These are phyloP conservation scores for Ophion ellenae DNA, from an alignment of 2,888 invertebrate species.

Conservation along the genomic window DNA sequence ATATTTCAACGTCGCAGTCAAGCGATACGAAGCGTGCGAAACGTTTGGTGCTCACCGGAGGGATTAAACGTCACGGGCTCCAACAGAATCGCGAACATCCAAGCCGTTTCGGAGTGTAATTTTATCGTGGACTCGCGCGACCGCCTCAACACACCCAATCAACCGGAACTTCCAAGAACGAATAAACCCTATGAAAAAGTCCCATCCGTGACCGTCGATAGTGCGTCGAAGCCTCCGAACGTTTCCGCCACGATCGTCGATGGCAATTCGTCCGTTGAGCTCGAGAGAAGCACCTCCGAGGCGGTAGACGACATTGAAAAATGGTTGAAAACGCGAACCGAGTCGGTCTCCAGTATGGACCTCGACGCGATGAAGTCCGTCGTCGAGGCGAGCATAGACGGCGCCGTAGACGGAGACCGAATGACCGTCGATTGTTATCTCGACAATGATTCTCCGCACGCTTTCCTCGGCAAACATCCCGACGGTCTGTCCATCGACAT, in stretches of 20 bases:
- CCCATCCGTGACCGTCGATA: conserved; percentile 30
- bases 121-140: conserved; percentile 17
- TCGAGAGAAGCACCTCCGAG: conserved; percentile 63
- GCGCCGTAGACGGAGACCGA: conserved; percentile 23
- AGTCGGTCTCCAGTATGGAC: conserved; percentile 77
- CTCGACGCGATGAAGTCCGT: conserved; percentile 76
- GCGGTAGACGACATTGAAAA: conserved; percentile 79
- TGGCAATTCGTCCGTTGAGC: conserved; percentile 1
- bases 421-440: conserved; percentile 77
- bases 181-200: neutral
- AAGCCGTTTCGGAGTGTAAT: conserved; percentile 18
- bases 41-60: conserved; percentile 59
- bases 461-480: conserved; percentile 77
- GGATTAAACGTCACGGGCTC: conserved; percentile 27
- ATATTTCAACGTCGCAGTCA: conserved; percentile 75
- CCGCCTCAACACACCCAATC: neutral
- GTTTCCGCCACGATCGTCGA: conserved; percentile 29
- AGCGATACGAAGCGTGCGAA: conserved; percentile 54
- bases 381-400: conserved; percentile 68
- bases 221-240: conserved; percentile 34
- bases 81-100: conserved; percentile 39
- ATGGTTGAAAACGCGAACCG: conserved; percentile 80
- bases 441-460: conserved; percentile 75
- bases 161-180: neutral
- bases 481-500: conserved; percentile 76